phyloP scores from a whole-genome alignment of 2,888 invertebrate species.

The Tolmerus cingulatus region DNA sequence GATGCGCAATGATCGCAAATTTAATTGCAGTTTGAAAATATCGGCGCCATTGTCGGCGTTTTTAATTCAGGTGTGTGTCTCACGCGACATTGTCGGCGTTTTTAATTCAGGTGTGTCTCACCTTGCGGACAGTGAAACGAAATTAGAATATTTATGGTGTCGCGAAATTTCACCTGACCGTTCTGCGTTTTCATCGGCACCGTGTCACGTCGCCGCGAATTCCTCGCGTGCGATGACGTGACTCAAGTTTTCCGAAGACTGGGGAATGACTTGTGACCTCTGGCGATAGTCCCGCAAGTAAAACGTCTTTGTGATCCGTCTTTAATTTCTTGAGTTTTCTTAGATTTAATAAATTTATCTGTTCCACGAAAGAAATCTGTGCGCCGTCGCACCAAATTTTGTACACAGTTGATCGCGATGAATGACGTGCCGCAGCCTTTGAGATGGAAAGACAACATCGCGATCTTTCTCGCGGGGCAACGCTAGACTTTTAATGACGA shows the following conservation, averaged over 20 bases:
- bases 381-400: neutral
- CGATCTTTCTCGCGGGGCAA: neutral
- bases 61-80: neutral
- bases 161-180: neutral
- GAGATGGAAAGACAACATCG: neutral
- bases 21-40: neutral
- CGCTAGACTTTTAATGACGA: neutral
- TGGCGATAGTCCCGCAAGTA: neutral
- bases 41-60: neutral
- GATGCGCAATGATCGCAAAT: neutral
- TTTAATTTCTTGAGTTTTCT: neutral
- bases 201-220: neutral
- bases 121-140: neutral
- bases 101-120: neutral
- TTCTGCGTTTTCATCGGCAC: neutral
- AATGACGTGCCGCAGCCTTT: neutral
- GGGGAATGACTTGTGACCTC: neutral
- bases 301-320: neutral
- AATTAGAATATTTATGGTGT: neutral
- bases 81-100: neutral
- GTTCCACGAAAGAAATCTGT: neutral
- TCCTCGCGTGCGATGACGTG: neutral
- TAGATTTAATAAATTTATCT: neutral
- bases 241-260: neutral
- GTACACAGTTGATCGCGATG: neutral